Percentiles rank a stretch among this genome's conserved stretches.
These are phyloP conservation scores for Heterotis niloticus DNA, from an alignment of 2,113 vertebrate genomes.

Conservation along the genomic window DNA sequence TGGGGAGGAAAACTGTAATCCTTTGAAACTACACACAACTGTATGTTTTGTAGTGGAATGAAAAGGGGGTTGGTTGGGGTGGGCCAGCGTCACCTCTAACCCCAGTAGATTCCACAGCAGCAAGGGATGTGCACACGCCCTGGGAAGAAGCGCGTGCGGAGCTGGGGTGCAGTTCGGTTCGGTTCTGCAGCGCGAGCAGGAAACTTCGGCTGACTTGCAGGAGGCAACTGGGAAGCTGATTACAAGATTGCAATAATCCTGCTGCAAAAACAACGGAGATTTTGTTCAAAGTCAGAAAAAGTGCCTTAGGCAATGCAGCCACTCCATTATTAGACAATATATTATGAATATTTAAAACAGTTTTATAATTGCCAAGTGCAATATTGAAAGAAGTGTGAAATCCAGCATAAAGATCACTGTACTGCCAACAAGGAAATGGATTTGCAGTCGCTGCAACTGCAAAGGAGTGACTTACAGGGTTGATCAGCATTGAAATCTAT, in stretches of 20 bases:
- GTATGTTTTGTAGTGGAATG: slow-evolving; percentile 14
- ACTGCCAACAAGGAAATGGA: too few species aligned
- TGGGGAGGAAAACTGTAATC: slow-evolving; percentile 26
- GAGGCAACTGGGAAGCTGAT: slow-evolving; percentile 20
- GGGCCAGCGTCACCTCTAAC: background rate
- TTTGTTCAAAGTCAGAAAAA: too few species aligned
- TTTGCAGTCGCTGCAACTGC: too few species aligned
- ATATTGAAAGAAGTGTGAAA: too few species aligned
- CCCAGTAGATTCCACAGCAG: background rate
- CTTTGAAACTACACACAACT: slow-evolving; percentile 43
- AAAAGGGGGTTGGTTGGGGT: background rate
- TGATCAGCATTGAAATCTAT: slow-evolving; percentile 47
- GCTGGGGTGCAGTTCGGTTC: too few species aligned
- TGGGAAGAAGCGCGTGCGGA: background rate
- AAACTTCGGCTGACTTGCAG: background rate
- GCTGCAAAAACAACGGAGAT: background rate
- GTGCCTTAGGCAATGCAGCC: too few species aligned
- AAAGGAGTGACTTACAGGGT: too few species aligned
- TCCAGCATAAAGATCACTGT: too few species aligned
- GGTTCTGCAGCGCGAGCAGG: too few species aligned
- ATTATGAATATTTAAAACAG: too few species aligned
- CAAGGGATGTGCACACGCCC: slow-evolving; percentile 31
- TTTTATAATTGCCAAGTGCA: too few species aligned
- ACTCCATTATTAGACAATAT: too few species aligned
- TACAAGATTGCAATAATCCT: slow-evolving; percentile 42